Conservation (phyloP, 2,113 vertebrate species). For the Salvelinus namaycush region DNA sequence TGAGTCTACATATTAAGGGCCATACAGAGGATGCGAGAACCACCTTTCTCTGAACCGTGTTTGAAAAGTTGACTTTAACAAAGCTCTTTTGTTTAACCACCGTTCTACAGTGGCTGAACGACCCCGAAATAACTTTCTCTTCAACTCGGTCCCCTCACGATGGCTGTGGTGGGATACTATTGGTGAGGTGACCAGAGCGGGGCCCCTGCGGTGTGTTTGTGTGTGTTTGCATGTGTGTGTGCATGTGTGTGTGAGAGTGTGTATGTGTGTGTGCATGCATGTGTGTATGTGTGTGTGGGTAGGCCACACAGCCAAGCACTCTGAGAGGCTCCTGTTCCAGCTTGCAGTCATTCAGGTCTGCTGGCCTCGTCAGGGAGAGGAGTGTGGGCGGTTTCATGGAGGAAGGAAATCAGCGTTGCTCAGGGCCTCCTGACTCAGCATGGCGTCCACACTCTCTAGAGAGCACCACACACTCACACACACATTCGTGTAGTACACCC, state of each 20-base stretch:
- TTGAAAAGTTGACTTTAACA: constrained; percentile 51
- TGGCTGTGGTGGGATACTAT: constrained; percentile 51
- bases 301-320: background rate
- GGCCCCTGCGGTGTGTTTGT: constrained; percentile 42
- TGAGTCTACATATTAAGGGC: constrained; percentile 31
- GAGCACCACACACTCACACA: constrained; percentile 11
- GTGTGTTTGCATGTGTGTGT: background rate
- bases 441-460: constrained; percentile 9
- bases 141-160: constrained; percentile 54
- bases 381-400: constrained; percentile 55
- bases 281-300: constrained; percentile 11
- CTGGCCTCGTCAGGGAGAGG: constrained; percentile 65
- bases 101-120: constrained; percentile 41
- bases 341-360: constrained; percentile 51
- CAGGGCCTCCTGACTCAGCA: constrained; percentile 36
- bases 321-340: constrained; percentile 21
- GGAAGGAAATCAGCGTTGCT: constrained; percentile 58
- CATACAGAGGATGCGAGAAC: background rate
- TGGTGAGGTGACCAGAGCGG: constrained; percentile 46
- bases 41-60: constrained; percentile 23
- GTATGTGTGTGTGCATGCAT: background rate
- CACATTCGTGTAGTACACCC: background rate
- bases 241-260: constrained; percentile 7
- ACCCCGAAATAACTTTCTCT: constrained; percentile 14
- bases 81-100: constrained; percentile 51